Percentiles rank a stretch among this genome's conserved stretches.
Evolutionary conservation across 1,140 invertebrate species (phyloP).

Genomic region (Acromyrmex charruanus): DNA sequence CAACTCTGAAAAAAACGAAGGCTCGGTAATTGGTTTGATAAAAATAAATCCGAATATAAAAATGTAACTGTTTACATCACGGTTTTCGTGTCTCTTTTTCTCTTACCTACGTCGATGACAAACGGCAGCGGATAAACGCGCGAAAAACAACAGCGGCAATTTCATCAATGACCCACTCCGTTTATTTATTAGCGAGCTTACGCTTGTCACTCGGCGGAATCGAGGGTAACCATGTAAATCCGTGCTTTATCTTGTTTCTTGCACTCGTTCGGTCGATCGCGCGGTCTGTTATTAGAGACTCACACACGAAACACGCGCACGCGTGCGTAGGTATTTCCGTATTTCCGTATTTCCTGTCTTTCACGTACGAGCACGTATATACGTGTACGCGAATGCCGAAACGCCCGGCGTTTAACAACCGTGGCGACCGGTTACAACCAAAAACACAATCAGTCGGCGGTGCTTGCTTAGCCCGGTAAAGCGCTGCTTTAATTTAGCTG

Average conservation of each 20-base stretch:
- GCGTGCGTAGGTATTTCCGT: background rate
- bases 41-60: background rate
- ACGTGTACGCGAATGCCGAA: background rate
- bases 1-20: background rate
- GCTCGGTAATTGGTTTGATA: background rate
- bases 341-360: constrained; percentile 3
- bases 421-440: constrained; percentile 74
- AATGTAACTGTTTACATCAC: background rate
- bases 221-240: constrained; percentile 21
- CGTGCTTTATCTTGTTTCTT: constrained; percentile 43
- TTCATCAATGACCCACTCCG: constrained; percentile 27
- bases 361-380: background rate
- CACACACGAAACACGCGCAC: background rate
- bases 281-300: constrained; percentile 61
- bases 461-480: constrained; percentile 69
- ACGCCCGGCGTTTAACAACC: constrained; percentile 72
- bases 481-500: constrained; percentile 78
- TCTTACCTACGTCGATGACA: background rate
- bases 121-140: background rate
- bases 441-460: constrained; percentile 78
- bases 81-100: too few species aligned
- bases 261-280: constrained; percentile 35
- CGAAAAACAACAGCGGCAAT: constrained; percentile 2
- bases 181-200: constrained; percentile 27
- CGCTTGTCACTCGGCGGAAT: background rate